Percentiles rank a stretch among this genome's conserved stretches.
These are phyloP conservation scores for Cheumatopsyche charites DNA, from an alignment of 1,140 invertebrate genomes.

Conservation along the genomic window DNA sequence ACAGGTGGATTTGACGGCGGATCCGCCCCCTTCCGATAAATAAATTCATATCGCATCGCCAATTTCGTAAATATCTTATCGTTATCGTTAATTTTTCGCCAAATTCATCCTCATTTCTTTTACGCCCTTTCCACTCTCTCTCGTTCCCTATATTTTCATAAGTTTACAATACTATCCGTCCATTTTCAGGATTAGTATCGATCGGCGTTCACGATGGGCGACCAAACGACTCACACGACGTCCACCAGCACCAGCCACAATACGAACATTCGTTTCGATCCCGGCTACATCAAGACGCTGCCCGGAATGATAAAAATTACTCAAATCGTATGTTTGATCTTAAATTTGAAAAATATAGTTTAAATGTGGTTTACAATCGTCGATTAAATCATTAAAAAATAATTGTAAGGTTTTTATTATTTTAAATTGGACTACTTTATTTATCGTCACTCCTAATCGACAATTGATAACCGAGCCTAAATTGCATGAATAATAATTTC, in stretches of 20 bases:
- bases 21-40: too few relatives aligned
- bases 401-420: too few relatives aligned
- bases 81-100: not conserved
- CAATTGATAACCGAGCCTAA: too few relatives aligned
- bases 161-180: not conserved
- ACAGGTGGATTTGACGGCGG: too few relatives aligned
- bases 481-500: too few relatives aligned
- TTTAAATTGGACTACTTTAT: too few relatives aligned
- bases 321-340: conserved; percentile 73
- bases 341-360: conserved; percentile 3
- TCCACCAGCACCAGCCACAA: conserved; percentile 70
- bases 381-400: too few relatives aligned
- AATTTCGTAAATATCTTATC: too few relatives aligned
- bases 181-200: not conserved
- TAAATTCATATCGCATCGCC: too few relatives aligned
- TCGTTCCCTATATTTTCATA: not conserved
- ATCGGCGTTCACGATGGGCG: conserved; percentile 58
- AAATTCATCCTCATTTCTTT: not conserved
- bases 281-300: conserved; percentile 70
- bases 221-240: conserved; percentile 72
- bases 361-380: conserved; percentile 29
- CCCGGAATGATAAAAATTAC: conserved; percentile 79
- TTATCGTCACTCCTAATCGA: too few relatives aligned
- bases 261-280: conserved; percentile 75
- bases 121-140: not conserved